Percentiles rank a stretch among this genome's conserved stretches.
These are phyloP conservation scores for Anoura caudifer DNA, from an alignment of 2,113 vertebrate genomes.

Conservation along the genomic window DNA sequence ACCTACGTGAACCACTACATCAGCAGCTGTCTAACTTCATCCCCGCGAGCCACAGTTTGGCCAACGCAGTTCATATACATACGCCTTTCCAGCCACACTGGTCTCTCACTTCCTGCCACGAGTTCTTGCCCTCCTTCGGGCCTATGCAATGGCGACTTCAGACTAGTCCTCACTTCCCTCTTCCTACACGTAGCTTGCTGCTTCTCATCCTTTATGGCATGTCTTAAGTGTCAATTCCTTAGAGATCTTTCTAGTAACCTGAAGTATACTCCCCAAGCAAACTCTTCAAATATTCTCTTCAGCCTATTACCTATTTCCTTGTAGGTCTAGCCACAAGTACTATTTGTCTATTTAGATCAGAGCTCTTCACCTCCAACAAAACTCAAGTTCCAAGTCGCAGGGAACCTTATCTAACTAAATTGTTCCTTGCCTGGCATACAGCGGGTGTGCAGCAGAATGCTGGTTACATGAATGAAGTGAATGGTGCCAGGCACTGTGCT, in stretches of 20 bases:
- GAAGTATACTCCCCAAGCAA: not conserved
- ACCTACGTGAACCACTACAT: not conserved
- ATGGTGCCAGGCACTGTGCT: not conserved
- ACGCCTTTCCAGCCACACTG: not conserved
- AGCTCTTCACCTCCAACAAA: not conserved
- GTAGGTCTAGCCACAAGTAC: not conserved
- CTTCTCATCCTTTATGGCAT: not conserved
- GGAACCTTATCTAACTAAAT: not conserved
- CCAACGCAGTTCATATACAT: too few relatives aligned
- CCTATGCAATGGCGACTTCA: not conserved
- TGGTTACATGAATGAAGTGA: not conserved
- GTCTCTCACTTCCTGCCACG: slow-evolving; percentile 21
- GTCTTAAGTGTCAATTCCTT: slow-evolving; percentile 23
- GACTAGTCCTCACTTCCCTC: not conserved
- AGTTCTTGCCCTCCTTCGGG: not conserved
- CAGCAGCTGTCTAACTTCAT: not conserved
- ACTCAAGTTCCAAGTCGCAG: slow-evolving; percentile 23
- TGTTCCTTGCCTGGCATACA: not conserved
- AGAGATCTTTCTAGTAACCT: not conserved
- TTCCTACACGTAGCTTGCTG: not conserved
- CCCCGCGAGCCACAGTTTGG: not conserved
- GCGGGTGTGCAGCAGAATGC: not conserved
- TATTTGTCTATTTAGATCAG: not conserved
- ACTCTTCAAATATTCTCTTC: not conserved
- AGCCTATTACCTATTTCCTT: not conserved